Evolutionary conservation across 2,113 vertebrate genomes (phyloP).

Genomic region (Todiramphus saurophagus): DNA sequence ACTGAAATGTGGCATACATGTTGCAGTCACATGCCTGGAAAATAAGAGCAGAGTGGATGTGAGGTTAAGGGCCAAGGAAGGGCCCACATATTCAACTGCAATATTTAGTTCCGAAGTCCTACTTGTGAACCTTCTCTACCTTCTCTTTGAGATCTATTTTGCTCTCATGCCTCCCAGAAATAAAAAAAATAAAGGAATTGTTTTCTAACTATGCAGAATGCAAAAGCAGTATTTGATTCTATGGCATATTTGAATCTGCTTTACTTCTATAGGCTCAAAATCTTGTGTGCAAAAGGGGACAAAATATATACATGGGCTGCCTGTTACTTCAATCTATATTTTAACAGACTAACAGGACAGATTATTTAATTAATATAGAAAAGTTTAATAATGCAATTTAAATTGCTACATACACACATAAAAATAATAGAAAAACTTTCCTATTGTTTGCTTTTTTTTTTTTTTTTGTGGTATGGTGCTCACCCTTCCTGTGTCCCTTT

Average conservation of each 20-base stretch:
- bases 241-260: not conserved
- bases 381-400: not conserved
- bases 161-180: not conserved
- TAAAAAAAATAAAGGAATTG: not conserved
- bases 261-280: not conserved
- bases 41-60: not conserved
- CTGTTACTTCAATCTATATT: not conserved
- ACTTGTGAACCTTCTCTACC: not conserved
- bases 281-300: not conserved
- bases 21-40: not conserved
- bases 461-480: not conserved
- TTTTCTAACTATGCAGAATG: not conserved
- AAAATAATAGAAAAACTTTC: not conserved
- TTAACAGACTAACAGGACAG: not conserved
- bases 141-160: not conserved
- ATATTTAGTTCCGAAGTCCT: not conserved
- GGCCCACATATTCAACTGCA: not conserved
- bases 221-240: not conserved
- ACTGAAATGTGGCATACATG: not conserved
- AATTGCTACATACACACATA: not conserved
- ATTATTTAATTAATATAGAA: not conserved
- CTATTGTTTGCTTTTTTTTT: not conserved
- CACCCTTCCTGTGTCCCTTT: not conserved
- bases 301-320: not conserved
- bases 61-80: not conserved